Evolutionary conservation across 2,888 invertebrate genomes (phyloP).

Genomic region (Mongoloraphidia duomilia): DNA sequence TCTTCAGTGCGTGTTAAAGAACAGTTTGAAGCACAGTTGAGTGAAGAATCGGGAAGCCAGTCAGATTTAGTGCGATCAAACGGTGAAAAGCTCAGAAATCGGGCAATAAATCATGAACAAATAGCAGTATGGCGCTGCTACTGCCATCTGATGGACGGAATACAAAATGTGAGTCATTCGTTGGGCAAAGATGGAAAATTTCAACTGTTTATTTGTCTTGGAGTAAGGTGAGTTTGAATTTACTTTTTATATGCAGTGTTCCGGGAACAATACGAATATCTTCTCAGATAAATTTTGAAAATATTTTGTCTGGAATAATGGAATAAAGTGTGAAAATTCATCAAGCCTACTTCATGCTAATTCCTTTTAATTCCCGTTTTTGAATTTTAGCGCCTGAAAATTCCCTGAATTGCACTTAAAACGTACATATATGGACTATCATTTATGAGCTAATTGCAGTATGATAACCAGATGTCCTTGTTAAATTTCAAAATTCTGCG

Average conservation of each 20-base stretch:
- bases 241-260: not conserved
- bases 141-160: conserved; percentile 78
- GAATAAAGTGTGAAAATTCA: no score
- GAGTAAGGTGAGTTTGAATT: conserved; percentile 54
- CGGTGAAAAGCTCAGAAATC: conserved; percentile 28
- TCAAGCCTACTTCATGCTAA: no score
- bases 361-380: no score
- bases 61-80: conserved; percentile 22
- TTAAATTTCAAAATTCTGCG: no score
- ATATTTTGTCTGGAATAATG: no score
- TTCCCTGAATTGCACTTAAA: no score
- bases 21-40: conserved; percentile 58
- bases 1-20: conserved; percentile 61
- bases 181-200: conserved; percentile 97
- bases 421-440: no score
- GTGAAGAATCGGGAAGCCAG: conserved; percentile 35
- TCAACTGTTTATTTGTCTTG: conserved; percentile 88
- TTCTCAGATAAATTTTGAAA: no score
- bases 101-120: conserved; percentile 33
- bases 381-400: no score
- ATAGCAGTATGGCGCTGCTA: conserved; percentile 74
- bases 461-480: no score
- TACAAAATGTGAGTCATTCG: conserved; percentile 68
- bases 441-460: no score
- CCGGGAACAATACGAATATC: not conserved